Evolutionary conservation across 35 echinoderm and acorn worm genomes (phyloP), one percentile per base, ranked within the genome.

Genomic region (Strongylocentrotus purpuratus): DNA sequence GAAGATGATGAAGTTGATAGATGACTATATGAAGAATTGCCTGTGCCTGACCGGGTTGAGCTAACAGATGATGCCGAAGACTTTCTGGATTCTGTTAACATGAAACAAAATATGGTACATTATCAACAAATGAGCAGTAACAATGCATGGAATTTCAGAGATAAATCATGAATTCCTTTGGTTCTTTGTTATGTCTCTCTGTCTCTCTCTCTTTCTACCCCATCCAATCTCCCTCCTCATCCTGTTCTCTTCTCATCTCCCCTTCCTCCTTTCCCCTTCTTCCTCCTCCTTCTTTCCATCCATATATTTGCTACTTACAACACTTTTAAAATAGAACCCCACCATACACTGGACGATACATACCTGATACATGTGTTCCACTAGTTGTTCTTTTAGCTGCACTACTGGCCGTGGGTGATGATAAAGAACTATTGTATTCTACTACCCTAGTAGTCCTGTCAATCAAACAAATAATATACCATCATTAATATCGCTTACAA

Each of bases 281-380:
- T 78, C 65, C 3, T 28, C 65, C n/a, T 78, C 65, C 28, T 2
- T 70, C 4, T 22, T 25, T n/a, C 65, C 28, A 35, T 41, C 45
- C 45, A 5, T 33, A 10, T n/a, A 11, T 86, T 86, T 18, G 7
- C 25, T 86, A 13, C 28, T 41, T 41, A 41, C 35, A 86, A 13
- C 32, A 2, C 22, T 22, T 6, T 22, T 17, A 59, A 59, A 17
- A 5, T 41, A 41, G 7, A 89, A 13, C 33, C 87, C 17, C 14
- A 31, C 85, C 4, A 89, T 18, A 3, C 1, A 0, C 33, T 89
- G 4, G 32, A 5, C n/a, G n/a, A 9, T 93, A n/a, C 91, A 55
- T 50, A 93, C 91, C 91, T 28, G 91, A 93, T 25, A 93, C 91
- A 58, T 93, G 91, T 13, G 33, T 46, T 58, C 91, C 91, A 93